Evolutionary conservation across 1,140 invertebrate genomes (phyloP), one percentile per base, ranked within the genome.

Genomic region (Phymorhynchus buccinoides): DNA sequence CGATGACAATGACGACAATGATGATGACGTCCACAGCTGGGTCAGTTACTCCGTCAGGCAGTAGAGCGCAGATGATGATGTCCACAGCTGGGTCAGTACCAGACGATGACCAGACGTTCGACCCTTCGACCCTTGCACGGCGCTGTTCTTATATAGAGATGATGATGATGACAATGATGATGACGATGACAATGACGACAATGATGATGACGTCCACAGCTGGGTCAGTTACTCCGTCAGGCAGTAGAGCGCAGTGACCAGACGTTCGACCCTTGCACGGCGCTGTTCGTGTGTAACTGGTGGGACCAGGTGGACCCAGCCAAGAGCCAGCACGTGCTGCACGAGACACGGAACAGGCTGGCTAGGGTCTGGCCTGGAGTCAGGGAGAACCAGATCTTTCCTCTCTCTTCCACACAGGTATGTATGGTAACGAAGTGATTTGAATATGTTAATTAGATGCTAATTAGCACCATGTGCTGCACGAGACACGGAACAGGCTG

Each of bases 241-340:
- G 88, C 88, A 0, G 85, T 88, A 32, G 87, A 89, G 39, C 73
- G 77, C 22, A 86, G 85, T 35, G 88, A 89, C 12, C 86, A 88
- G 4, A 84, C 87, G 2, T 91, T 90, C 48, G 87, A 90, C 62
- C 90, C 89, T 0, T 41, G 77, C 9, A 87, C 90, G 1, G 87
- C 91, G 39, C 88, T 92, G n/a, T 92, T 92, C 66, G 87, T 92
- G 18, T 89, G 89, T 71, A 92, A 92, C 85, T 90, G 90, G 86
- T 90, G 88, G 89, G 91, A 92, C 62, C 85, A 86, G 14, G 88
- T 92, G 3, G 83, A 85, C 1, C 44, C 82, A 18, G 66, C 37
- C 7, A 89, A 90, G 16, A 56, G 75, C 22, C 83, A 87, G 16
- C 83, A 87, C 42, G 89, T 92, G 3, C 75, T 85, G 44, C 42